Conservation (phyloP, 1,140 invertebrate genomes). For the Heliconius congener region DNA sequence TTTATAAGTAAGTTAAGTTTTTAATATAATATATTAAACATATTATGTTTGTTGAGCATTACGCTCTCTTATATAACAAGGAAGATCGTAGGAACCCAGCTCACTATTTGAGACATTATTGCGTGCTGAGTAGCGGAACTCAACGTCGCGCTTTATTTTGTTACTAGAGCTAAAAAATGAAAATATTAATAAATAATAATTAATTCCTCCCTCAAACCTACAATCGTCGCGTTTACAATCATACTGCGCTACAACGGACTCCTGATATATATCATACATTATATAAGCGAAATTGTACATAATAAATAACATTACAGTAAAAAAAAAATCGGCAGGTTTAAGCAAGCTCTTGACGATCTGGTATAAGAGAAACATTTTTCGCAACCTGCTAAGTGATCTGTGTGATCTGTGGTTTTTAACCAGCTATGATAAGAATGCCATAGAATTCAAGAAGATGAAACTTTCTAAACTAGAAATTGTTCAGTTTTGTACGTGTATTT, state of each 20-base stretch:
- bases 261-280: background rate
- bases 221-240: too few species aligned
- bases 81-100: too few species aligned
- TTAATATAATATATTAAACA: background rate
- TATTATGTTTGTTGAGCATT: too few species aligned
- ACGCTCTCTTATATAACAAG: too few species aligned
- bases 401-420: conserved; percentile 62
- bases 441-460: conserved; percentile 55
- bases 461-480: conserved; percentile 51
- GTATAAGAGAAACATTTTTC: conserved; percentile 58
- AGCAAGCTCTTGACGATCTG: conserved; percentile 65
- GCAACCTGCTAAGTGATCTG: conserved; percentile 55
- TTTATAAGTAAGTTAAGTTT: conserved; percentile 56
- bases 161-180: too few species aligned
- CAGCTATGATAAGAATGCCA: conserved; percentile 49
- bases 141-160: too few species aligned
- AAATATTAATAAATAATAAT: too few species aligned
- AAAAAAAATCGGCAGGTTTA: conserved; percentile 46
- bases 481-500: conserved; percentile 53
- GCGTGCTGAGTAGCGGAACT: too few species aligned
- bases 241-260: too few species aligned
- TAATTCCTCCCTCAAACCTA: too few species aligned
- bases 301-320: background rate
- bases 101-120: too few species aligned
- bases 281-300: background rate